Evolutionary conservation across 2,888 invertebrate genomes (phyloP).

Genomic region (Lasioglossum marginatum): DNA sequence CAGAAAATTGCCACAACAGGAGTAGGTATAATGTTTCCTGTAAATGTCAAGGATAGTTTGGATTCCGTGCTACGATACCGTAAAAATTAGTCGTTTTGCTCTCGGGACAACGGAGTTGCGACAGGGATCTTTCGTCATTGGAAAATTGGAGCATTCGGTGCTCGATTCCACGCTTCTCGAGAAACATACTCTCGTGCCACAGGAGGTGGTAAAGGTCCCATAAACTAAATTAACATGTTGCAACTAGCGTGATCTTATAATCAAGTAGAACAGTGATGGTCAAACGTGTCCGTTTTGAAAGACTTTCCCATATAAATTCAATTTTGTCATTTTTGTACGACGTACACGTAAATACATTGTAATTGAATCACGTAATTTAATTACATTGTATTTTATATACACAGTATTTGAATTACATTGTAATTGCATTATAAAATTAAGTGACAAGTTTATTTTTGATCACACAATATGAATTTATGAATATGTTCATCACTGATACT

Average conservation of each 20-base stretch:
- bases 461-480: no score
- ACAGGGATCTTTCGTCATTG: conserved; percentile 42
- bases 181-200: conserved; percentile 9
- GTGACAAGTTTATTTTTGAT: no score
- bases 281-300: not conserved
- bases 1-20: conserved; percentile 43
- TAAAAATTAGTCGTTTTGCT: conserved; percentile 28
- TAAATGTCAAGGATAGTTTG: conserved; percentile 55
- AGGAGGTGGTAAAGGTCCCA: conserved; percentile 21
- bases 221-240: conserved; percentile 24
- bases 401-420: no score
- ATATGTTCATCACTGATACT: no score
- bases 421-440: no score
- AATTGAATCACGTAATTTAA: no score
- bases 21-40: conserved; percentile 41
- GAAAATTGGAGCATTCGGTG: conserved; percentile 35
- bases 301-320: no score
- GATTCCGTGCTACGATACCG: conserved; percentile 33
- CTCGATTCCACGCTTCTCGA: conserved; percentile 32
- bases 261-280: conserved; percentile 8
- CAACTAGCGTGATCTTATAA: conserved; percentile 3
- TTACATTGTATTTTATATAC: no score
- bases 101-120: conserved; percentile 28
- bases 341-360: no score
- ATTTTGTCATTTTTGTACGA: no score